phyloP scores from a whole-genome alignment of 2,113 vertebrate species.

The Misgurnus mizolepis region DNA sequence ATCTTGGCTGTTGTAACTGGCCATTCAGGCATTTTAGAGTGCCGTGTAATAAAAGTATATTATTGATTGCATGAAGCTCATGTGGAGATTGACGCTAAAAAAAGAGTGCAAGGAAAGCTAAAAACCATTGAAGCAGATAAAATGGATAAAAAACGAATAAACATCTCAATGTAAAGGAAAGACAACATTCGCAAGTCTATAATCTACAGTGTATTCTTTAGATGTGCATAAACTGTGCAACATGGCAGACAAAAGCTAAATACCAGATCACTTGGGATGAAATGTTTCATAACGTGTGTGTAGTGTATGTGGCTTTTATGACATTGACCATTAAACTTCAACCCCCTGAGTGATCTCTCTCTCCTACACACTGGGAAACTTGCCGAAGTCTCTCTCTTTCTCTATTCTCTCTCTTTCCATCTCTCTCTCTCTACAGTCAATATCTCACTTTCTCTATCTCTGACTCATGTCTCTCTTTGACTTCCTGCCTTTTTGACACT shows the following conservation, averaged over 20 bases:
- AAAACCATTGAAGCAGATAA: neutral
- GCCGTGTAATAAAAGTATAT: too few species aligned
- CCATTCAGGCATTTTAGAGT: too few species aligned
- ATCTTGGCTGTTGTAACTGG: too few species aligned
- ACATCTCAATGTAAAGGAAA: neutral
- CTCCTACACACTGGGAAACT: constrained; percentile 43
- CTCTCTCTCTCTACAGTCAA: neutral
- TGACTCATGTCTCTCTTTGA: constrained; percentile 21
- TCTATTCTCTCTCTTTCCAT: constrained; percentile 7
- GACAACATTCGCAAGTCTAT: neutral
- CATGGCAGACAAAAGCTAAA: neutral
- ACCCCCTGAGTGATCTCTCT: neutral
- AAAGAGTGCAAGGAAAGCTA: neutral
- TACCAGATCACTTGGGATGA: constrained; percentile 35
- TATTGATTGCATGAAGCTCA: neutral
- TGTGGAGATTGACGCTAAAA: neutral
- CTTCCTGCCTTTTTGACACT: constrained; percentile 14
- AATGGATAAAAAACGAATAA: neutral
- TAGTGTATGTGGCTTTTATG: constrained; percentile 30
- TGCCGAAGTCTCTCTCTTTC: constrained; percentile 10
- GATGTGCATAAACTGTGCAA: constrained; percentile 1
- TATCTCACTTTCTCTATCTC: constrained; percentile 1
- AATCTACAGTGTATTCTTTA: neutral
- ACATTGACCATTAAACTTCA: constrained; percentile 31
- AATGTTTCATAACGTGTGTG: constrained; percentile 23